phyloP scores from a whole-genome alignment of 2,797 vertebrate species.

The Allobates femoralis region DNA sequence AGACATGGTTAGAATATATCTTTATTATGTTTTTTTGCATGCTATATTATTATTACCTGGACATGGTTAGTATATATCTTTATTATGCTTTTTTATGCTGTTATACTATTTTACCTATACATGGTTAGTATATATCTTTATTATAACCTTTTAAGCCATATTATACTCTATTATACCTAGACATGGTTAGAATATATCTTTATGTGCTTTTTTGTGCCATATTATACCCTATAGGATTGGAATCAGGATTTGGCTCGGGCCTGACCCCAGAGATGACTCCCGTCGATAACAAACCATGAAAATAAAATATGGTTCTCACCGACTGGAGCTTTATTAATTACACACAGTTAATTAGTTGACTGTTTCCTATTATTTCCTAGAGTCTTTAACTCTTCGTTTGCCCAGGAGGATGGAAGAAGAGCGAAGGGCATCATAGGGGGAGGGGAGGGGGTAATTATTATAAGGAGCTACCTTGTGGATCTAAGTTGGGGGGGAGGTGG shows the following conservation, averaged over 20 bases:
- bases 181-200: too few species aligned
- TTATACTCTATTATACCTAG: too few species aligned
- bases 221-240: too few species aligned
- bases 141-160: too few species aligned
- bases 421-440: background rate
- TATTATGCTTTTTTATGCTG: too few species aligned
- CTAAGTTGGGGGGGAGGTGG: background rate
- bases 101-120: too few species aligned
- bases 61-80: too few species aligned
- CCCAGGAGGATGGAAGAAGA: background rate
- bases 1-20: too few species aligned
- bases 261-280: background rate
- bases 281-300: background rate
- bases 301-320: background rate
- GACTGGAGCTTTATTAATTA: conserved; percentile 1
- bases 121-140: too few species aligned
- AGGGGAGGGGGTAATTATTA: conserved; percentile 3
- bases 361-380: conserved; percentile 10
- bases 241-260: conserved; percentile 4
- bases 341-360: background rate
- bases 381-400: background rate
- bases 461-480: conserved; percentile 23
- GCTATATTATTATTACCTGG: too few species aligned
- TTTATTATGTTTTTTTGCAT: too few species aligned
- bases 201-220: too few species aligned